Base-by-base conservation (phyloP, 2,113 vertebrate species). In the Electrona antarctica region DNA sequence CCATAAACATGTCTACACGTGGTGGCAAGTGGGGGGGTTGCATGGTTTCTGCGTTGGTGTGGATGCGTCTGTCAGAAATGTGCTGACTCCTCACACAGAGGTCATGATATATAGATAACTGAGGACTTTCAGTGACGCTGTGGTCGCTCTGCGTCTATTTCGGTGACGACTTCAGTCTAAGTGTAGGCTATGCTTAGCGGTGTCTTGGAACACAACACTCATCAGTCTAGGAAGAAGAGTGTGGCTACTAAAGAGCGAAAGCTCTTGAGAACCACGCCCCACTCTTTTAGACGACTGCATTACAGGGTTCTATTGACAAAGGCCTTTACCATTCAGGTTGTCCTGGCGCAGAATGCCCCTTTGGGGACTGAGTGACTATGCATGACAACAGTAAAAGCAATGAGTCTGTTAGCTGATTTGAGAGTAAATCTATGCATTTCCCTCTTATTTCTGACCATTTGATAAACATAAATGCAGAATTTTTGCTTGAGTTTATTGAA, bases 81-180 rank as follows among this genome's bases (percentile, higher is more conserved):
- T 8, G 79, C 79, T 84, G 80, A 85, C 80, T 89, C 77, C 29
- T 67, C n/a, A 41, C 33, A 6, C 33, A 57, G 74, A 72, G 80
- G 78, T 77, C 9, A 64, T 7, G 74, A 73, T 77, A 87, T 68
- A 87, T 68, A 87, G 82, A 87, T 87, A 84, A 85, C 87, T 15
- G 75, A 79, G 80, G 74, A 84, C 80, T 33, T 69, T 49, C 77
- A 73, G 85, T 70, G 51, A 60, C 57, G 80, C 81, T 57, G 82
- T 10, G 69, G 84, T 80, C 64, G 21, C 67, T 63, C 65, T 10
- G 8, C 55, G 57, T 59, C 89, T 92, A 90, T 92, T 92, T 78
- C 79, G 55, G 74, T 78, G 52, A 29, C 12, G 28, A 47, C 59
- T 49, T 57, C 58, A 57, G 63, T 76, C 73, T 87, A 85, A 91